These are phyloP conservation scores for Tragelaphus buxtoni DNA, from an alignment of 2,113 vertebrate species.

Conservation along the genomic window DNA sequence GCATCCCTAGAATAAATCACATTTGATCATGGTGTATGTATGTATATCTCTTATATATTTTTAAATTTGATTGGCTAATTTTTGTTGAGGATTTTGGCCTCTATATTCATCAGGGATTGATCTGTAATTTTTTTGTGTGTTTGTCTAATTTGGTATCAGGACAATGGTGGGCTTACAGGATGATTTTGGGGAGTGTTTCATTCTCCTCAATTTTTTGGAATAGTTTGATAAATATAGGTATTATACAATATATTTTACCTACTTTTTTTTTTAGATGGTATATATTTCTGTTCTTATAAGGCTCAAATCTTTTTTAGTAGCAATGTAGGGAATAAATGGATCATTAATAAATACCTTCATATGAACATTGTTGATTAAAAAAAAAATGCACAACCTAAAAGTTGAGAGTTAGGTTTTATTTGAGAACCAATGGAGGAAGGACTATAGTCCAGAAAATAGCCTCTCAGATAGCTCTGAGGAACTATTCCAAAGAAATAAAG, in stretches of 20 bases:
- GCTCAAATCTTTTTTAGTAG: not conserved
- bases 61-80: not conserved
- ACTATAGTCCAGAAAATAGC: not conserved
- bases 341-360: not conserved
- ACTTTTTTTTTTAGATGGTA: not conserved
- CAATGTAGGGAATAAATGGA: not conserved
- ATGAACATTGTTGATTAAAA: not conserved
- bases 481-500: not conserved
- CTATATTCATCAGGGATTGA: not conserved
- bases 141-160: not conserved
- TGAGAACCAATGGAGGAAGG: not conserved
- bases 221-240: not conserved
- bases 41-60: not conserved
- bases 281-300: not conserved
- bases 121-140: not conserved
- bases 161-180: not conserved
- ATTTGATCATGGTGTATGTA: not conserved
- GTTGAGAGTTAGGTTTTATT: not conserved
- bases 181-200: not conserved
- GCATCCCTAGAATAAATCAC: not conserved
- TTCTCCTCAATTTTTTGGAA: not conserved
- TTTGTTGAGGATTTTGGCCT: not conserved
- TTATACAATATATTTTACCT: not conserved
- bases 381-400: not conserved
- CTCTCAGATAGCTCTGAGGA: not conserved